Conservation (phyloP, 2,797 vertebrate species). For the Sparidentex hasta region DNA sequence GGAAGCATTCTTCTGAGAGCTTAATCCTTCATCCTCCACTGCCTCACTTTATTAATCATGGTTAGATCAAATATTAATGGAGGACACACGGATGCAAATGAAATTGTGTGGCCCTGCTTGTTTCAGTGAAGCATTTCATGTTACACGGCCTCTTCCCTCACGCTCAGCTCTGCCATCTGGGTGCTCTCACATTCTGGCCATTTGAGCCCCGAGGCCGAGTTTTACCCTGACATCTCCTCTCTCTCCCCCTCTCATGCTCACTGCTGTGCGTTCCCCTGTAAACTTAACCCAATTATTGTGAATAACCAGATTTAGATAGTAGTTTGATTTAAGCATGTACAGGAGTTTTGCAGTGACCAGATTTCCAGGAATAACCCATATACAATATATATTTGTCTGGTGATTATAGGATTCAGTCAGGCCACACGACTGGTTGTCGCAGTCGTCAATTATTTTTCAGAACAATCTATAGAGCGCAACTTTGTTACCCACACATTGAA, state of each 20-base stretch:
- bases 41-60: conserved; percentile 8
- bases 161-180: conserved; percentile 56
- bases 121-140: conserved; percentile 37
- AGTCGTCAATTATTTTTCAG: neutral
- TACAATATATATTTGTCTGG: conserved; percentile 7
- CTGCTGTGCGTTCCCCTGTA: conserved; percentile 33
- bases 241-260: conserved; percentile 1
- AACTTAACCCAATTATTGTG: conserved; percentile 35
- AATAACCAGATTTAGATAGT: conserved; percentile 43
- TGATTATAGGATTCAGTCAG: conserved; percentile 20
- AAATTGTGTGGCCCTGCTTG: neutral
- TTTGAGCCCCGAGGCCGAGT: conserved; percentile 41
- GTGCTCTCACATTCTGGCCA: conserved; percentile 55
- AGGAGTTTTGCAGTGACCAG: conserved; percentile 12
- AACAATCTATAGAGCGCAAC: neutral
- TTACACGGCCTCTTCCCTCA: conserved; percentile 27
- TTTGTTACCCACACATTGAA: neutral
- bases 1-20: neutral
- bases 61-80: neutral
- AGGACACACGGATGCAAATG: conserved; percentile 12
- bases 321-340: conserved; percentile 41
- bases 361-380: conserved; percentile 19
- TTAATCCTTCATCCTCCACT: neutral
- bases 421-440: neutral
- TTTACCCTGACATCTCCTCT: conserved; percentile 18